Evolutionary conservation across 2,888 invertebrate species (phyloP), one percentile per base, ranked within the genome.

Genomic region (Cheilosia impressa): DNA sequence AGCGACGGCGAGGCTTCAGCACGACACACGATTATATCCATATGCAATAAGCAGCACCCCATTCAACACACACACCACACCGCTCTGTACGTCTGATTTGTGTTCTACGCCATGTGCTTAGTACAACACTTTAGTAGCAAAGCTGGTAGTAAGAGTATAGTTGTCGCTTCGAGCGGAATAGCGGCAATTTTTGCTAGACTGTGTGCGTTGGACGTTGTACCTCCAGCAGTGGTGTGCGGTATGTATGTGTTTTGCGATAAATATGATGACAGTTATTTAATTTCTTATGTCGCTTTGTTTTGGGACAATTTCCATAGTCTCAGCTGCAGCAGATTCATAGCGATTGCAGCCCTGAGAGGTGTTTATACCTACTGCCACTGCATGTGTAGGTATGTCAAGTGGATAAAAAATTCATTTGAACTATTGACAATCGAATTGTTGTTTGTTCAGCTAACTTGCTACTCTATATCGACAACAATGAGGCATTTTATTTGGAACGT

Each of bases 101-200:
- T 53, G 7, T 73, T 68, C 55, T 68, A 22, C 24, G 50, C 22
- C 50, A 50, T 53, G 55, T 50, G 52, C 31, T 66, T 45, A 55
- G 68, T 34, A 57, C 45, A 55, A 68, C 19, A 34, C 41, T 19
- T 41, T 43, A 27, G 22, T 65, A 41, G 15, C 17, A 41, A 53
- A 31, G 55, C 24, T 55, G 55, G 19, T 63, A n/a, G 10, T 13
- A 41, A 9, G n/a, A 4, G 15, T 52, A 31, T 62, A 45, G 45
- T 57, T 27, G 31, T 9, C 50, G 34, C n/a, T 75, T n/a, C n/a
- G 65, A 34, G 71, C 60, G 71, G 71, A 82, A 82, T 82, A 82
- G 82, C 82, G 82, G 77, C 77, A 66, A 69, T 24, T 47, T 71
- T 57, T 43, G 22, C 15, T 60, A 22, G 41, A 10, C 38, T 71